Evolutionary conservation across 2,113 vertebrate species (phyloP).

Genomic region (Pachycephala philippinensis): DNA sequence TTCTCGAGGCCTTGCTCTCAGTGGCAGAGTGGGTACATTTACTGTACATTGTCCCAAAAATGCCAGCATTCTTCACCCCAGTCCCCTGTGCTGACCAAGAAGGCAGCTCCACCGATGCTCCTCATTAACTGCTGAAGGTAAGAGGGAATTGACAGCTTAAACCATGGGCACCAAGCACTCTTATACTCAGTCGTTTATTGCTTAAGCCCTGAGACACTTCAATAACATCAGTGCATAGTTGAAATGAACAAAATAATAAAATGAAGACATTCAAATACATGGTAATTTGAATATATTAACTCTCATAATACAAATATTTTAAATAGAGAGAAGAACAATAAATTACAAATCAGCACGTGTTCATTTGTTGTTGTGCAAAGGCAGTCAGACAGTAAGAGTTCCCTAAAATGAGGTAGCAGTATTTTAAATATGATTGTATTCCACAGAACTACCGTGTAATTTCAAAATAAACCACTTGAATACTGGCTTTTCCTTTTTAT

Average conservation of each 20-base stretch:
- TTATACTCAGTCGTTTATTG: not conserved
- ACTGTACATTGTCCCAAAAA: not conserved
- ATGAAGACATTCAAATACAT: not conserved
- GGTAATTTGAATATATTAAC: constrained; percentile 59
- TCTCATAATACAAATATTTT: constrained; percentile 55
- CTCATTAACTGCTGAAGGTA: not conserved
- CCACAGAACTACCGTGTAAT: not conserved
- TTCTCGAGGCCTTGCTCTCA: not conserved
- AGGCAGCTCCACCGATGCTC: not conserved
- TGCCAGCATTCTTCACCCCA: not conserved
- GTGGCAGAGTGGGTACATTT: not conserved
- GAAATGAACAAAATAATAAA: not conserved
- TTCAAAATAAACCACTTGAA: not conserved
- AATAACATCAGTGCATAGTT: not conserved
- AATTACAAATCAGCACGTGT: constrained; percentile 48
- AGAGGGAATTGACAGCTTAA: not conserved
- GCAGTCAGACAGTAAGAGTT: not conserved
- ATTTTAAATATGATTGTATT: not conserved
- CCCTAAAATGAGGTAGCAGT: constrained; percentile 66
- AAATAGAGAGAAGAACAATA: constrained; percentile 72
- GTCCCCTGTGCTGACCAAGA: not conserved
- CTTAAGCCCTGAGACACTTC: not conserved
- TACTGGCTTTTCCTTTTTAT: not conserved
- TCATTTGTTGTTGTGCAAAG: not conserved
- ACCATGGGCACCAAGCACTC: not conserved